Conservation (phyloP, 2,113 vertebrate species). For the Morone saxatilis region DNA sequence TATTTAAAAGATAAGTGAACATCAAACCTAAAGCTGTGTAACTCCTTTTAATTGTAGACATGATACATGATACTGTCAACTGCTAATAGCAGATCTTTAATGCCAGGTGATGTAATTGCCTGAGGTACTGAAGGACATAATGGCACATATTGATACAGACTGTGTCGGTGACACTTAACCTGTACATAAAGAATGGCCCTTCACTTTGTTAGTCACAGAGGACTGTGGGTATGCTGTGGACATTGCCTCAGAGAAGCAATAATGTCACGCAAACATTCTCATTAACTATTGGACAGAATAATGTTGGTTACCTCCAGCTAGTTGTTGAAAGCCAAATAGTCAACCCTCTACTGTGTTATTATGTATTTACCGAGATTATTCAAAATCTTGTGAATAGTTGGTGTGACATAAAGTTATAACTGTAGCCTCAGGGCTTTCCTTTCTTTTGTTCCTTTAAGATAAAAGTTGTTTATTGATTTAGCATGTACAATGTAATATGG, state of each 20-base stretch:
- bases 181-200: not conserved
- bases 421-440: not conserved
- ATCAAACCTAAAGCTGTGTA: not conserved
- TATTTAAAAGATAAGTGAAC: not conserved
- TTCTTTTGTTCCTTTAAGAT: too few species aligned
- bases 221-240: not conserved
- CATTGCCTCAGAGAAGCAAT: not conserved
- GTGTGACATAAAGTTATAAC: not conserved
- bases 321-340: not conserved
- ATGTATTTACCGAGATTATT: constrained; percentile 6
- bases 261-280: not conserved
- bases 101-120: not conserved
- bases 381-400: not conserved
- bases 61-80: not conserved
- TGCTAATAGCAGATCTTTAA: not conserved
- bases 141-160: not conserved
- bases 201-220: not conserved
- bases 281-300: not conserved
- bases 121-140: not conserved
- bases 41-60: not conserved
- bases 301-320: not conserved
- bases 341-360: not conserved
- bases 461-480: too few species aligned
- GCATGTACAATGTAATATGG: too few species aligned
- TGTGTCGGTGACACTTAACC: not conserved